Percentiles rank a stretch among this genome's conserved stretches.
Conservation (phyloP, 2,113 vertebrate genomes). For the Psephotus haematonotus region DNA sequence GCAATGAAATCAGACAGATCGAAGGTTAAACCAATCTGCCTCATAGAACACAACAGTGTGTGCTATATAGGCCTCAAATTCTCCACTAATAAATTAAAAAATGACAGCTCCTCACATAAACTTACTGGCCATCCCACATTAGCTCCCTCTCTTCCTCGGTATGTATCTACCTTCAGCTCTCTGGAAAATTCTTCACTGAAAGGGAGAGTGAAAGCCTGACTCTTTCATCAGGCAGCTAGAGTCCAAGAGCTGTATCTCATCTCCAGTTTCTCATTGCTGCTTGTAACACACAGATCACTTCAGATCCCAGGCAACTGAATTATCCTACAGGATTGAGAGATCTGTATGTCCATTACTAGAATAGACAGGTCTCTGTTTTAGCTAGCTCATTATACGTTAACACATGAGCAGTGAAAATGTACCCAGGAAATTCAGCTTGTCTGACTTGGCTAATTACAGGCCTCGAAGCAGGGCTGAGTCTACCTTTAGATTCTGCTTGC, state of each 20-base stretch:
- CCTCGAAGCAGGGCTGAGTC: constrained; percentile 19
- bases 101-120: neutral
- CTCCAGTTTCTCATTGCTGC: neutral
- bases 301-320: neutral
- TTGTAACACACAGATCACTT: neutral
- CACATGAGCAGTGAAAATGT: neutral
- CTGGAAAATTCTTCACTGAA: neutral
- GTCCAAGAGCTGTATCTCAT: neutral
- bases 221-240: neutral
- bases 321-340: neutral
- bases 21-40: neutral
- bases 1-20: neutral
- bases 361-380: constrained; percentile 6
- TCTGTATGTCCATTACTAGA: neutral
- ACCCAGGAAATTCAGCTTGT: constrained; percentile 1
- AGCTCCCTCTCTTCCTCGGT: neutral
- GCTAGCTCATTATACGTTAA: neutral
- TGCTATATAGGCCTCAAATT: neutral
- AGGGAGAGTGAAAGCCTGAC: neutral
- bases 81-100: neutral
- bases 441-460: constrained; percentile 1
- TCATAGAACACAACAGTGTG: neutral
- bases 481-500: constrained; percentile 11
- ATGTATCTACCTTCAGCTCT: neutral
- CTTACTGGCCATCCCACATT: neutral